Percentiles rank a stretch among this genome's conserved stretches.
phyloP scores from a whole-genome alignment of 2,888 invertebrate genomes.

The Scaptomyza caliginosa region DNA sequence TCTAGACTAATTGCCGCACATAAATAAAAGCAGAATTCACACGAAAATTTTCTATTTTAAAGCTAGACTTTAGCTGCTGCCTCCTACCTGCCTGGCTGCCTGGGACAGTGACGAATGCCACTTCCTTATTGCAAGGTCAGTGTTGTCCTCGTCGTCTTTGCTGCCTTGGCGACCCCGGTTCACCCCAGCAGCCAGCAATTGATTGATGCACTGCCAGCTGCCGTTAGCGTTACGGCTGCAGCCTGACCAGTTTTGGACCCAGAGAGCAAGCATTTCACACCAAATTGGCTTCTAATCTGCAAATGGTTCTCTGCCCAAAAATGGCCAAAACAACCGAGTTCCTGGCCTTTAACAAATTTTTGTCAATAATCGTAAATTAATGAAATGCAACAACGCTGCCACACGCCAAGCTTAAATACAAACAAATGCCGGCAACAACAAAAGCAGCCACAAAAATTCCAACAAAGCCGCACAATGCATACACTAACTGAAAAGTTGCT shows the following conservation, averaged over 20 bases:
- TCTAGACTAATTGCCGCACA: constrained; percentile 67
- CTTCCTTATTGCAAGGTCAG: constrained; percentile 79
- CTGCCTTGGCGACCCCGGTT: background rate
- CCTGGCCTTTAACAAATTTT: constrained; percentile 39
- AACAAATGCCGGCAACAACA: constrained; percentile 47
- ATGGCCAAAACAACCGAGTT: constrained; percentile 38
- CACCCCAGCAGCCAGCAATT: constrained; percentile 49
- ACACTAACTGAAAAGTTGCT: constrained; percentile 12
- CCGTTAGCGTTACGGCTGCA: constrained; percentile 51
- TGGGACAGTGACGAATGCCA: constrained; percentile 73
- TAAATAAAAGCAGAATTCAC: constrained; percentile 62
- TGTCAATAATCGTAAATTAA: constrained; percentile 79
- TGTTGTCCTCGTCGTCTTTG: constrained; percentile 28
- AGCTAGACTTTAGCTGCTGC: constrained; percentile 10
- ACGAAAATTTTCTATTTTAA: constrained; percentile 36
- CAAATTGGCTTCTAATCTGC: constrained; percentile 74
- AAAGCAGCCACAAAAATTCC: constrained; percentile 1
- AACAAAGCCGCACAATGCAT: background rate
- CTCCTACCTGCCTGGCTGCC: constrained; percentile 8
- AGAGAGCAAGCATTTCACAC: constrained; percentile 62
- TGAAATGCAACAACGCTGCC: constrained; percentile 71
- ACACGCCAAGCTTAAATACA: constrained; percentile 56
- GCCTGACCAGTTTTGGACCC: constrained; percentile 10
- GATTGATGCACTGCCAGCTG: constrained; percentile 78
- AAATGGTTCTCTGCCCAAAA: constrained; percentile 63